Conservation (phyloP, 2,888 invertebrate genomes). For the Zaprionus obscuricornis region DNA sequence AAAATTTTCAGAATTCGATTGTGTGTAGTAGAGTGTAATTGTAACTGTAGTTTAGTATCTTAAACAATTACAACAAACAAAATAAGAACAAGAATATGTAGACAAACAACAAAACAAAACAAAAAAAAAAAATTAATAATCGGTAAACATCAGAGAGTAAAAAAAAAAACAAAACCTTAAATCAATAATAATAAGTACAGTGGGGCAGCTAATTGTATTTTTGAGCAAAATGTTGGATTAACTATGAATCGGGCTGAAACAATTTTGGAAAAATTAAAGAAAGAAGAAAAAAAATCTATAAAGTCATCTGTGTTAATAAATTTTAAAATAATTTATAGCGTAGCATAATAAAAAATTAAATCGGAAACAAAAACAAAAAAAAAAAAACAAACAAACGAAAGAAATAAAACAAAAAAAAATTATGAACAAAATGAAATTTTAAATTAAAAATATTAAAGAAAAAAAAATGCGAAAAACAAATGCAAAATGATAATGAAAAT, state of each 20-base stretch:
- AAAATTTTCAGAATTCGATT: conserved; percentile 61
- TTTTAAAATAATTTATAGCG: conserved; percentile 78
- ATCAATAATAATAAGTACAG: conserved; percentile 35
- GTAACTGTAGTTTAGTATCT: conserved; percentile 67
- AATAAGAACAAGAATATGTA: conserved; percentile 28
- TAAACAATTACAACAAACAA: conserved; percentile 36
- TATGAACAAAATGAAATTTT: conserved; percentile 5
- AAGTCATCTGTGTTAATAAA: conserved; percentile 84
- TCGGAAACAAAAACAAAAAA: conserved; percentile 35
- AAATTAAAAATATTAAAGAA: conserved; percentile 36
- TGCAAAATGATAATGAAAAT: conserved; percentile 18
- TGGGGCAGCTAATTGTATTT: conserved; percentile 52
- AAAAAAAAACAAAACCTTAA: conserved; percentile 1
- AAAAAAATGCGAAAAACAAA: conserved; percentile 19
- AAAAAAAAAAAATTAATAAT: conserved; percentile 26
- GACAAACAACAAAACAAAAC: conserved; percentile 21
- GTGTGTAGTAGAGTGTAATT: conserved; percentile 78
- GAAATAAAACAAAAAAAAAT: conserved; percentile 7
- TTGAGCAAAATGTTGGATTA: conserved; percentile 40
- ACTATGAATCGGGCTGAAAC: conserved; percentile 48
- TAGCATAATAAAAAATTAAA: conserved; percentile 62
- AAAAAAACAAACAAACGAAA: no score
- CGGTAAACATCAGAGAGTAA: conserved; percentile 47
- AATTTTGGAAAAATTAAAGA: conserved; percentile 53
- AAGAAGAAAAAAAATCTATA: conserved; percentile 71